Conservation (phyloP, 2,888 invertebrate species). For the Melanostoma mellinum region DNA sequence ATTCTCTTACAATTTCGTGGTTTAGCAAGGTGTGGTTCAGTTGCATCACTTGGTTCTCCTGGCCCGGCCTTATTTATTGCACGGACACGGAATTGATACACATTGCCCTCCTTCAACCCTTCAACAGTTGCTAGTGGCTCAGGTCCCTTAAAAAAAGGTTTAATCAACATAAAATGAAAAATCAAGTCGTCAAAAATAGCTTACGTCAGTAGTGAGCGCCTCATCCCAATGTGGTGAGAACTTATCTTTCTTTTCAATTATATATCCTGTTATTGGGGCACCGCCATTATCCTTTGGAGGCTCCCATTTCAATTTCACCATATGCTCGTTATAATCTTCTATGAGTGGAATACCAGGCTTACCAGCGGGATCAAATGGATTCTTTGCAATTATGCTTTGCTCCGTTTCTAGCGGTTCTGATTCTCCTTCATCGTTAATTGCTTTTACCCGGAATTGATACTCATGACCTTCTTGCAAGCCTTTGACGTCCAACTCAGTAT, state of each 20-base stretch:
- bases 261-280: conserved; percentile 97
- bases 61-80: conserved; percentile 98
- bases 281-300: conserved; percentile 98
- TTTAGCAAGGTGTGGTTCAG: conserved; percentile 93
- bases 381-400: conserved; percentile 94
- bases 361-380: conserved; percentile 95
- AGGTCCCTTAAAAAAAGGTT: conserved; percentile 84
- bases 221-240: conserved; percentile 94
- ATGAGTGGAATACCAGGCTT: conserved; percentile 94
- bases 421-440: conserved; percentile 96
- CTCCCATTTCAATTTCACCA: conserved; percentile 95
- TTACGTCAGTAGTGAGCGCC: conserved; percentile 88
- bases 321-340: conserved; percentile 94
- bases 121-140: conserved; percentile 92
- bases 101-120: conserved; percentile 93
- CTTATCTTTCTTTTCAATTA: conserved; percentile 94
- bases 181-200: conserved; percentile 69
- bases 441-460: conserved; percentile 96
- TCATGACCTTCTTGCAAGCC: conserved; percentile 96
- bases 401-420: conserved; percentile 97
- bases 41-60: conserved; percentile 94
- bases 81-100: conserved; percentile 97
- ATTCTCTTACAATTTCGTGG: conserved; percentile 90
- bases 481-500: conserved; percentile 93
- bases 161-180: background rate